phyloP scores from a whole-genome alignment of 2,113 vertebrate genomes.

The Periophthalmodon schlosseri region DNA sequence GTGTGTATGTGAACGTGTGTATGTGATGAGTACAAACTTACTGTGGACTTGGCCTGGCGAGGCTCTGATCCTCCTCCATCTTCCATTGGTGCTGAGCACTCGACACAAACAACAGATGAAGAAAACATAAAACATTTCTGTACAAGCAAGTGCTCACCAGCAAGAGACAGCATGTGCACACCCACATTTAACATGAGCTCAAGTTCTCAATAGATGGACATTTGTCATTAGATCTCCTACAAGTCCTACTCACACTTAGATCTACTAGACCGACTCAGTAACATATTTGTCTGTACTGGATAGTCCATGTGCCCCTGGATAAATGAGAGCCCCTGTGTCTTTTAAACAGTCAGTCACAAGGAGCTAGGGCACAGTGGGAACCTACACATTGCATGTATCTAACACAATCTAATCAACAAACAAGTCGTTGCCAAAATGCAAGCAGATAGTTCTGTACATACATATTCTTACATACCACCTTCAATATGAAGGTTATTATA shows the following conservation, averaged over 20 bases:
- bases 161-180: slow-evolving; percentile 72
- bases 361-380: slow-evolving; percentile 42
- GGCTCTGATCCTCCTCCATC: slow-evolving; percentile 12
- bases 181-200: slow-evolving; percentile 72
- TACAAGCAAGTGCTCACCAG: slow-evolving; percentile 78
- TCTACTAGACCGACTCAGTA: slow-evolving; percentile 65
- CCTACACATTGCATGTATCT: slow-evolving; percentile 58
- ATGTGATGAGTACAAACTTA: slow-evolving; percentile 36
- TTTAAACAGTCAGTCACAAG: slow-evolving; percentile 27
- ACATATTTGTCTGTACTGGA: slow-evolving; percentile 41
- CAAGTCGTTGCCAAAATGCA: slow-evolving; percentile 79
- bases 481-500: slow-evolving; percentile 86
- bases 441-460: slow-evolving; percentile 79
- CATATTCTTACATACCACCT: slow-evolving; percentile 78
- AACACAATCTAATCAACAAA: slow-evolving; percentile 61
- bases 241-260: slow-evolving; percentile 54
- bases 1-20: too few relatives aligned
- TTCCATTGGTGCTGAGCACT: slow-evolving; percentile 52
- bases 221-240: slow-evolving; percentile 66
- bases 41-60: slow-evolving; percentile 36
- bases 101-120: slow-evolving; percentile 61
- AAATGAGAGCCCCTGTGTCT: slow-evolving; percentile 35
- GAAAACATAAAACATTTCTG: slow-evolving; percentile 70
- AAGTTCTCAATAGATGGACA: slow-evolving; percentile 53
- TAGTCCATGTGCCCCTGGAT: slow-evolving; percentile 38